A percentile compares a stretch with the other conserved stretches of the same genome.
Conservation (phyloP, 2,113 vertebrate genomes). For the Sisor rabdophorus region DNA sequence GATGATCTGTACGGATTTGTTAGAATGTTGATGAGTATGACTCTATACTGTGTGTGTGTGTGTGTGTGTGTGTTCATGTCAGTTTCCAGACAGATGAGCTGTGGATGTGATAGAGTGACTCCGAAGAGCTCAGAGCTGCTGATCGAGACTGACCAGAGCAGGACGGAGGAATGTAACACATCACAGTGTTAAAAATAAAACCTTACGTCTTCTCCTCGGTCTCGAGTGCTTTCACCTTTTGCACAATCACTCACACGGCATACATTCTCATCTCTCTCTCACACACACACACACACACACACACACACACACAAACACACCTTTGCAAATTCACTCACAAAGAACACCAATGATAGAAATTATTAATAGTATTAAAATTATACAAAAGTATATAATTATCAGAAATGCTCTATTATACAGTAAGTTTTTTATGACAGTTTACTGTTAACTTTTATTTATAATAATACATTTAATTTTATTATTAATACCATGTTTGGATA, state of each 20-base stretch:
- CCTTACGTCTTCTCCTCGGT: neutral
- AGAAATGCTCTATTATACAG: too few relatives aligned
- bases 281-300: neutral
- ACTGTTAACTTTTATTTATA: too few relatives aligned
- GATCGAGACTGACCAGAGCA: constrained; percentile 12
- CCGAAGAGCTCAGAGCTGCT: constrained; percentile 43
- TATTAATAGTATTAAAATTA: too few relatives aligned
- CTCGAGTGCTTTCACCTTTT: neutral
- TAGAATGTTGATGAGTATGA: neutral
- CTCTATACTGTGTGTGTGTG: neutral
- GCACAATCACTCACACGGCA: neutral
- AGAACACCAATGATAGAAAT: neutral
- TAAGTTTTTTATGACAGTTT: too few relatives aligned
- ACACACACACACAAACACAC: neutral
- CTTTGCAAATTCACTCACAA: neutral
- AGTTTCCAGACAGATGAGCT: constrained; percentile 65
- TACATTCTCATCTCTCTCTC: neutral
- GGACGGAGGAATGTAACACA: constrained; percentile 5
- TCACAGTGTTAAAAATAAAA: constrained; percentile 24
- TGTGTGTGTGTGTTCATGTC: neutral
- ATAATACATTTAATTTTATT: too few relatives aligned
- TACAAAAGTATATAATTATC: too few relatives aligned
- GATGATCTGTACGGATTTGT: constrained; percentile 14
- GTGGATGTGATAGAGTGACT: constrained; percentile 68
- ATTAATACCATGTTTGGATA: too few relatives aligned